Evolutionary conservation across 2,797 vertebrate species (phyloP).

Genomic region (Garrulus glandarius): DNA sequence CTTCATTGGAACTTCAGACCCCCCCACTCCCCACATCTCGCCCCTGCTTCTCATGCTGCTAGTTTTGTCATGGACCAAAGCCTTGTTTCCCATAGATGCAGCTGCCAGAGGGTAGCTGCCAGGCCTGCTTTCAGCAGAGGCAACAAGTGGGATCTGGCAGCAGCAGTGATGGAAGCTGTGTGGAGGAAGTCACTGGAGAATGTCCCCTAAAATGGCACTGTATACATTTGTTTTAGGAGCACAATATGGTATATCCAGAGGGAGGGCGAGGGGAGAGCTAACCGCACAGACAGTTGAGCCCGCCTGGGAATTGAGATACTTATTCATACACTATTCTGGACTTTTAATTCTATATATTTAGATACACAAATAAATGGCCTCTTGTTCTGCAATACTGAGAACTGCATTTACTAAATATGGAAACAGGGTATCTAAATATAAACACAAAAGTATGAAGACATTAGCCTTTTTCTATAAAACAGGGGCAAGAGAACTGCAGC

Average conservation of each 20-base stretch:
- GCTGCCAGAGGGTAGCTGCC: background rate
- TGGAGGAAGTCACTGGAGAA: background rate
- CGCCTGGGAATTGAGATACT: background rate
- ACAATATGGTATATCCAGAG: background rate
- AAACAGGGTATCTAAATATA: constrained; percentile 44
- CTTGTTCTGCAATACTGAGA: constrained; percentile 11
- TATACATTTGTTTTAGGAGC: background rate
- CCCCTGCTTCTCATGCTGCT: background rate
- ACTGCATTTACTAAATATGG: constrained; percentile 39
- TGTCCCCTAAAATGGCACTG: background rate
- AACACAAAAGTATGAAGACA: background rate
- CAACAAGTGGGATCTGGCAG: background rate
- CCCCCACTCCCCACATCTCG: background rate
- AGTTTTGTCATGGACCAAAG: rapidly evolving
- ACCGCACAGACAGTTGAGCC: background rate
- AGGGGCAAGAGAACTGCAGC: background rate
- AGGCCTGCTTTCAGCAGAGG: background rate
- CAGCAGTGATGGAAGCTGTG: background rate
- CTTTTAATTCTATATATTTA: background rate
- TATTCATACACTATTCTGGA: background rate
- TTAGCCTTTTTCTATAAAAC: background rate
- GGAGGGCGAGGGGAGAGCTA: rapidly evolving
- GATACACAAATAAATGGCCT: background rate
- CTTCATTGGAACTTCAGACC: background rate
- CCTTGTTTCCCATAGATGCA: background rate